A percentile compares a stretch with the other conserved stretches of the same genome.
These are phyloP conservation scores for Talpa occidentalis DNA, from an alignment of 2,113 vertebrate species.

Conservation along the genomic window DNA sequence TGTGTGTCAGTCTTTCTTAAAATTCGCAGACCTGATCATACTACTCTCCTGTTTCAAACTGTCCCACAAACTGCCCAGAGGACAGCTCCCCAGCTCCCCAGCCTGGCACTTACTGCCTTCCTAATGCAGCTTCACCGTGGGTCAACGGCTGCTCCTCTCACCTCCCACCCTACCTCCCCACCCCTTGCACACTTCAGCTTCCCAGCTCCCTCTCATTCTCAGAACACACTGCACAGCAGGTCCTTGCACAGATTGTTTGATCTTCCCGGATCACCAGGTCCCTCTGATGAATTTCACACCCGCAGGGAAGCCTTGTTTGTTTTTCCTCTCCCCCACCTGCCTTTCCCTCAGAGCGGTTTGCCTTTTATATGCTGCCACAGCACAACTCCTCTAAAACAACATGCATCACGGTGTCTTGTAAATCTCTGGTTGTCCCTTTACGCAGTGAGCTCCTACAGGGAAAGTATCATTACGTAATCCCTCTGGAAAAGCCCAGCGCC, in stretches of 20 bases:
- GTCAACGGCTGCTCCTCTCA: too few species aligned
- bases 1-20: not conserved
- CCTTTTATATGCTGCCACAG: not conserved
- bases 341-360: not conserved
- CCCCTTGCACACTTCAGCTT: too few species aligned
- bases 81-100: not conserved
- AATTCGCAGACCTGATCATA: not conserved
- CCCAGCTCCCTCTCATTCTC: not conserved
- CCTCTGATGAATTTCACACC: not conserved
- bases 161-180: not conserved
- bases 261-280: not conserved
- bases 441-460: not conserved
- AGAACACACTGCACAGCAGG: not conserved
- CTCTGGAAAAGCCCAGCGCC: not conserved
- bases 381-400: not conserved
- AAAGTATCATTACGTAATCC: not conserved
- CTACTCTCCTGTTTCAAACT: not conserved
- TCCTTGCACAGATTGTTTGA: not conserved
- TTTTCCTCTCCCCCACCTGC: not conserved
- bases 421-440: not conserved
- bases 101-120: not conserved
- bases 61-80: not conserved
- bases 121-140: not conserved
- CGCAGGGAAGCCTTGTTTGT: not conserved
- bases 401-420: not conserved